A percentile compares a stretch with the other conserved stretches of the same genome.
These are phyloP conservation scores for Holocentrus rufus DNA, from an alignment of 2,797 vertebrate species.

Conservation along the genomic window DNA sequence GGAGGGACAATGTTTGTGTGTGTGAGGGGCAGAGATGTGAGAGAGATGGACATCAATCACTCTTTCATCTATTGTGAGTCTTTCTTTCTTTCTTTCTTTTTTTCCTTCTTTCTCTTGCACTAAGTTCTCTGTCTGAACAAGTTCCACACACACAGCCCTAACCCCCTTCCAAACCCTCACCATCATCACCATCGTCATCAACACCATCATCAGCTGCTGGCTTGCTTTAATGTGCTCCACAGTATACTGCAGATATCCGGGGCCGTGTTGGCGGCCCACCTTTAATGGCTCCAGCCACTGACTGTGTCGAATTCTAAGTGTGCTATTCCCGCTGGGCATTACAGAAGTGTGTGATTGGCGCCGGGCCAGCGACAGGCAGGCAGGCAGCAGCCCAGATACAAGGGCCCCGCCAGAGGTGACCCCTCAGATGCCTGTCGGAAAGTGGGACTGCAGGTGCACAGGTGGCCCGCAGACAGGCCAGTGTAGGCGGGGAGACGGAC, in stretches of 20 bases:
- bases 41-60: constrained; percentile 4
- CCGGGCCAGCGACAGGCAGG: constrained; percentile 37
- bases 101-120: neutral
- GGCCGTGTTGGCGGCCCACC: constrained; percentile 45
- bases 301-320: constrained; percentile 59
- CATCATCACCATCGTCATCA: constrained; percentile 11
- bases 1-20: constrained; percentile 25
- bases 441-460: constrained; percentile 67
- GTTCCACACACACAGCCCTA: neutral
- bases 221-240: constrained; percentile 26
- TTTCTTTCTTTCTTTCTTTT: neutral
- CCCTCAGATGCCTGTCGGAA: constrained; percentile 58
- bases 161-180: neutral
- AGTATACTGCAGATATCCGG: constrained; percentile 55
- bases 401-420: constrained; percentile 69
- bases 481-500: constrained; percentile 11
- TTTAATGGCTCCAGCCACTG: constrained; percentile 60
- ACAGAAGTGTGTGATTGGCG: constrained; percentile 64
- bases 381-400: constrained; percentile 60
- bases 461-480: constrained; percentile 43
- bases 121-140: no score
- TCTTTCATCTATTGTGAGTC: neutral
- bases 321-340: constrained; percentile 63
- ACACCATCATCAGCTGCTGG: constrained; percentile 6
- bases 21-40: neutral